A percentile compares a stretch with the other conserved stretches of the same genome.
These are phyloP conservation scores for Rapana venosa DNA, from an alignment of 2,888 invertebrate species.

Conservation along the genomic window DNA sequence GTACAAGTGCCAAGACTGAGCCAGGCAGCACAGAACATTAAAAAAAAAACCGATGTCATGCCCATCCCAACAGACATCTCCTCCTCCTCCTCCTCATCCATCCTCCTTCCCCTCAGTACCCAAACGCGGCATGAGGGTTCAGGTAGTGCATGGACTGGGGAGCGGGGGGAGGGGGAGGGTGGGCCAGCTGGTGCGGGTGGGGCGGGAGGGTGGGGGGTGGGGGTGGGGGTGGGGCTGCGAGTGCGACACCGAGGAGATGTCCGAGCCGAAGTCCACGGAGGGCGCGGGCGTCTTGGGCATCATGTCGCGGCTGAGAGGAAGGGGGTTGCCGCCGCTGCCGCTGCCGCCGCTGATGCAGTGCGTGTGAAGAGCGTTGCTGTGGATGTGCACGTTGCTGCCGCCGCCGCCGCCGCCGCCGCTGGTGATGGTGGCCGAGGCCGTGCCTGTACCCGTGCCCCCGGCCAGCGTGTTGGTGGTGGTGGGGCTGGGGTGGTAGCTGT, in stretches of 20 bases:
- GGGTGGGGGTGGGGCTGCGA: slow-evolving; percentile 60
- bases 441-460: slow-evolving; percentile 18
- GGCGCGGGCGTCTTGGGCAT: slow-evolving; percentile 64
- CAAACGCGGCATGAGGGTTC: slow-evolving; percentile 24
- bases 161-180: not conserved
- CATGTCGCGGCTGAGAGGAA: slow-evolving; percentile 57
- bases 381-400: slow-evolving; percentile 54
- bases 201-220: slow-evolving; percentile 43
- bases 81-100: not conserved
- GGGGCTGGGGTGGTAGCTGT: slow-evolving; percentile 46
- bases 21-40: not conserved
- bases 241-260: slow-evolving; percentile 72
- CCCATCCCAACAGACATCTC: not conserved
- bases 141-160: slow-evolving; percentile 33
- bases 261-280: slow-evolving; percentile 70
- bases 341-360: slow-evolving; percentile 43
- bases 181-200: not conserved
- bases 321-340: slow-evolving; percentile 44
- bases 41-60: not conserved
- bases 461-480: slow-evolving; percentile 42
- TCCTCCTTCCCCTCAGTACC: not conserved
- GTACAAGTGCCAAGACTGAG: not conserved
- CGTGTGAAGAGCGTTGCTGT: slow-evolving; percentile 44
- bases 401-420: slow-evolving; percentile 27
- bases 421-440: slow-evolving; percentile 41